Evolutionary conservation across 2,797 vertebrate species (phyloP).

Genomic region (Mallotus villosus): DNA sequence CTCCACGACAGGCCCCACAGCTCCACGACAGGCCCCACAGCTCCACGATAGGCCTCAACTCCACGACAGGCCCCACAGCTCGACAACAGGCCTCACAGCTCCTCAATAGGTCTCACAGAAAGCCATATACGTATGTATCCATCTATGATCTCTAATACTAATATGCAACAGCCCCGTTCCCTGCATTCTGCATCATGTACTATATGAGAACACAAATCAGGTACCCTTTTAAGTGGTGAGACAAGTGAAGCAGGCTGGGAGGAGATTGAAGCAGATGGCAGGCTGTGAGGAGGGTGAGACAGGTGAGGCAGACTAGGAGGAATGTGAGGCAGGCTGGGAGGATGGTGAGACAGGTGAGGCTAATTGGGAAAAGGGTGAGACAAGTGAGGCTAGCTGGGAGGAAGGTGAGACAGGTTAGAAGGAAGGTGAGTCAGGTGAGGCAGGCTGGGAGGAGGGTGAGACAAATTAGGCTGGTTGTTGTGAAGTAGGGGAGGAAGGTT

Average conservation of each 20-base stretch:
- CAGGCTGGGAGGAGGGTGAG: constrained; percentile 7
- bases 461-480: neutral
- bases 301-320: too few species aligned
- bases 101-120: neutral
- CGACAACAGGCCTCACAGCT: too few species aligned
- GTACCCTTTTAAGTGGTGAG: constrained; percentile 41
- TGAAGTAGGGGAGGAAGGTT: neutral
- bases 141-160: constrained; percentile 17
- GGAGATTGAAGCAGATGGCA: neutral
- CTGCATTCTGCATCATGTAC: constrained; percentile 31
- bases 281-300: too few species aligned
- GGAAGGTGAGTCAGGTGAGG: constrained; percentile 6
- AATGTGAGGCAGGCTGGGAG: too few species aligned
- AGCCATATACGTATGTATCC: neutral
- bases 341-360: constrained; percentile 15
- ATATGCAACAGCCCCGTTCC: constrained; percentile 43
- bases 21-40: too few species aligned
- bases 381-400: neutral
- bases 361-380: neutral
- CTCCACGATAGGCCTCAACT: too few species aligned
- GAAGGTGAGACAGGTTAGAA: constrained; percentile 18
- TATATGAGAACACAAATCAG: constrained; percentile 54
- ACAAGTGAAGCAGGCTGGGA: constrained; percentile 7
- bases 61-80: too few species aligned
- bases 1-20: too few species aligned